Conservation (phyloP, 2,113 vertebrate genomes). For the Eolophus roseicapilla region DNA sequence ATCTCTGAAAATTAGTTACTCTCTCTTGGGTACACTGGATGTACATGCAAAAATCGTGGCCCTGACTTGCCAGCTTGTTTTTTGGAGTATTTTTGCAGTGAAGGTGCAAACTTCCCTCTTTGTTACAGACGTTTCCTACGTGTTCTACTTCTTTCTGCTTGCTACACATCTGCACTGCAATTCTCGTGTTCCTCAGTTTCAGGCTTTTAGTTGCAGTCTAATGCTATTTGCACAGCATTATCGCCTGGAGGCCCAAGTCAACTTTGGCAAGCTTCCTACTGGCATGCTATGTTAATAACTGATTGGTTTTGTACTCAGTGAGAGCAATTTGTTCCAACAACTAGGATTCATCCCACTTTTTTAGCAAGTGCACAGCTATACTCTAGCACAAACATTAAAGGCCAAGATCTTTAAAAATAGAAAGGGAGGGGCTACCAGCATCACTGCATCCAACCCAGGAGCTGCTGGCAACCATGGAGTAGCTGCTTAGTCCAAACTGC, state of each 20-base stretch:
- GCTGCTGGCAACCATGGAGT: background rate
- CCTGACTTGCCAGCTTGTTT: background rate
- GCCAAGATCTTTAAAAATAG: constrained; percentile 14
- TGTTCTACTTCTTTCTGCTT: background rate
- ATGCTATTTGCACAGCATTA: constrained; percentile 41
- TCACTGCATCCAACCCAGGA: background rate
- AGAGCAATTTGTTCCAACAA: constrained; percentile 53
- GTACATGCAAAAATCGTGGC: background rate
- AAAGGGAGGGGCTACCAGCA: background rate
- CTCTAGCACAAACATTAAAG: background rate
- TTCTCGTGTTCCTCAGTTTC: background rate
- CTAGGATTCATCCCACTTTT: background rate
- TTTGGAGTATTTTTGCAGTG: background rate
- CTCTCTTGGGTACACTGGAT: background rate
- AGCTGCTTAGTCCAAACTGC: background rate
- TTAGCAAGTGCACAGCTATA: background rate
- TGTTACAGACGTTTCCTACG: background rate
- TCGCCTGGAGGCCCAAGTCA: background rate
- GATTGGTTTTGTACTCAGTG: background rate
- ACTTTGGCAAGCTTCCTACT: constrained; percentile 39
- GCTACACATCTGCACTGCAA: background rate
- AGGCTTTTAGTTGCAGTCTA: constrained; percentile 38
- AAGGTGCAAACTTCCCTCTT: background rate
- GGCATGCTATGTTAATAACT: constrained; percentile 33
- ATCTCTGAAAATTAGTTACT: background rate